Evolutionary conservation across 2,113 vertebrate species (phyloP), one percentile per base, ranked within the genome.

Genomic region (Pseudorasbora parva): DNA sequence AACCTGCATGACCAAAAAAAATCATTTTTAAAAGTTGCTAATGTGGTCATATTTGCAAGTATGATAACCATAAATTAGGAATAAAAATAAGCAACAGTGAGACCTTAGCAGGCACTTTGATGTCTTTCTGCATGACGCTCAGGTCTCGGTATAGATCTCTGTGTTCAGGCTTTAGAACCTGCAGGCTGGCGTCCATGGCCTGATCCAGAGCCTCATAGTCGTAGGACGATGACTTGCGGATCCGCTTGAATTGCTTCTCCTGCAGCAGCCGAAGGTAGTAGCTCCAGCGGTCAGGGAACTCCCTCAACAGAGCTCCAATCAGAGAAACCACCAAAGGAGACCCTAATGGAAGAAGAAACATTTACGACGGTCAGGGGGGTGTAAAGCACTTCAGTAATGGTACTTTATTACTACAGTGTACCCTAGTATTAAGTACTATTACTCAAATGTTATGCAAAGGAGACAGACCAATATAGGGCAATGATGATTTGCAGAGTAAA

Each of bases 161-260:
- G 60, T 96, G 93, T 33, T 97, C 92, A 2, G 95, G 93, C 82
- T 94, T 92, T 27, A 99, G 92, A 33, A 96, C 96, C 72, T 98
- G 96, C 57, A 99, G 96, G 88, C 98, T 99, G 68, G 97, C 97
- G 37, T 96, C 96, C 97, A 99, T 99, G 78, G 98, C 98, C 93
- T 99, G 97, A 92, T 99, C 98, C 68, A 99, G 92, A 45, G 98
- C 98, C 68, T 99, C 97, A 3, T 99, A 99, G 93, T 98, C 97
- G 0, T 99, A 99, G 0, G 95, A 99, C 0, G 98, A 97, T 0
- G 97, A 98, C 91, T 98, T 98, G 83, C 94, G 94, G 90, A 99
- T 99, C 69, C 97, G 97, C 92, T 95, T 96, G 88, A 98, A 99
- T 51, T 97, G 96, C 83, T 99, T 99, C 79, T 95, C 95, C 87